Conservation (phyloP, 2,797 vertebrate species). For the Gephyroberyx darwinii region DNA sequence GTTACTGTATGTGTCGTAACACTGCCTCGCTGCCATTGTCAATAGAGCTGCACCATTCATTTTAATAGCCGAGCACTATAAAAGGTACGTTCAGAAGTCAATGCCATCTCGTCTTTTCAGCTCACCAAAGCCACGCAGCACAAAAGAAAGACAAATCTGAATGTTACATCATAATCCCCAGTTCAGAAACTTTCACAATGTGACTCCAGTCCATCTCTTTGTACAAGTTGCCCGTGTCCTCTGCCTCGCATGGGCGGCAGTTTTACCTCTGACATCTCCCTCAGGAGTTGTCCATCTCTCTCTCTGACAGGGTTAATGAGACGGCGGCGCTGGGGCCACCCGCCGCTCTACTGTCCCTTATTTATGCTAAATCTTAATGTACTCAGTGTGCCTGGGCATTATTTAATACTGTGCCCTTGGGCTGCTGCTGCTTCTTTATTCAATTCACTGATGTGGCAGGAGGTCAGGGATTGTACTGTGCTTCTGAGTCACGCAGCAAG, state of each 20-base stretch:
- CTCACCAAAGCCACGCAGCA: neutral
- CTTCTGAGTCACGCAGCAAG: slow-evolving; percentile 35
- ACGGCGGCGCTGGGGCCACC: slow-evolving; percentile 48
- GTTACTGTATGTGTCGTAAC: neutral
- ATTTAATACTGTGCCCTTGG: slow-evolving; percentile 65
- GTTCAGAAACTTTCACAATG: slow-evolving; percentile 31
- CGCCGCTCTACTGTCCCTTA: slow-evolving; percentile 56
- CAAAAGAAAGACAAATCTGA: slow-evolving; percentile 26
- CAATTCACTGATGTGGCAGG: slow-evolving; percentile 46
- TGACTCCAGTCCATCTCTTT: slow-evolving; percentile 17
- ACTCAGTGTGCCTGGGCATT: slow-evolving; percentile 62
- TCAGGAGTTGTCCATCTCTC: slow-evolving; percentile 57
- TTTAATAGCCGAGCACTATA: neutral
- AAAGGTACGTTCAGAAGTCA: slow-evolving; percentile 41
- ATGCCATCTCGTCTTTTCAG: slow-evolving; percentile 29
- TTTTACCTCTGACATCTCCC: slow-evolving; percentile 57
- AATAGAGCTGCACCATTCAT: neutral
- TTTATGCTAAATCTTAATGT: slow-evolving; percentile 74
- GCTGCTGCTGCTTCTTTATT: slow-evolving; percentile 52
- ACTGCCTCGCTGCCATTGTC: neutral
- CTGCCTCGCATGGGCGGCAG: slow-evolving; percentile 21
- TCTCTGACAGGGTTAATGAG: slow-evolving; percentile 75
- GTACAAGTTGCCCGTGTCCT: slow-evolving; percentile 17
- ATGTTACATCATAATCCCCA: slow-evolving; percentile 8
- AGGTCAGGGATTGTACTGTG: slow-evolving; percentile 55